These are phyloP conservation scores for Helicoverpa assulta DNA, from an alignment of 2,888 invertebrate species.

Conservation along the genomic window DNA sequence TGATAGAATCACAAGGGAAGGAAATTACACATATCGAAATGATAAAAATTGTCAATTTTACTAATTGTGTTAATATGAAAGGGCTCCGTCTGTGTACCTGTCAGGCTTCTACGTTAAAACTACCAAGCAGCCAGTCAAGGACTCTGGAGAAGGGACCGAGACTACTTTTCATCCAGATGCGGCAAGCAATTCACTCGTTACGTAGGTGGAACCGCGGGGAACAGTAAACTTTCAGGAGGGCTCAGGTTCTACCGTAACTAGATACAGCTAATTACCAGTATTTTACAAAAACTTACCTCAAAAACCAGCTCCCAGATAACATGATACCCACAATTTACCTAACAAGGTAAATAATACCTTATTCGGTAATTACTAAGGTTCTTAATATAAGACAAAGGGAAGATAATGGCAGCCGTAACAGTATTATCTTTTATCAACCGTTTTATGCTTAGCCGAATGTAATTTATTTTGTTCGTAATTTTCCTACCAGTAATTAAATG, in stretches of 20 bases:
- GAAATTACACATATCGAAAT: too few relatives aligned
- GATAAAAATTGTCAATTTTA: too few relatives aligned
- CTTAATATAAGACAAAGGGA: slow-evolving; percentile 47
- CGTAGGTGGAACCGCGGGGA: too few relatives aligned
- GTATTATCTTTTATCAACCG: slow-evolving; percentile 57
- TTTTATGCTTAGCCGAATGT: slow-evolving; percentile 45
- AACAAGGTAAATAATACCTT: slow-evolving; percentile 25
- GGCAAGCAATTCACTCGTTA: too few relatives aligned
- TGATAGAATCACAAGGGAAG: too few relatives aligned
- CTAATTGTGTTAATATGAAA: too few relatives aligned
- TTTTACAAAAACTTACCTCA: neutral
- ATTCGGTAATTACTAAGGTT: slow-evolving; percentile 44
- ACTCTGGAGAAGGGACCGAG: too few relatives aligned
- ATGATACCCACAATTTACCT: slow-evolving; percentile 5
- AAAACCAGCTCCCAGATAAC: neutral
- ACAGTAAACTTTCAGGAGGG: neutral
- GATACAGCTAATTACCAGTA: neutral
- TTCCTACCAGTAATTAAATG: slow-evolving; percentile 31
- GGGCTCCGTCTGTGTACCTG: too few relatives aligned
- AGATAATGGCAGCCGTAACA: slow-evolving; percentile 56
- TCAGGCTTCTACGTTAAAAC: too few relatives aligned
- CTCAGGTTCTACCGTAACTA: neutral
- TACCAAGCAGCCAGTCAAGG: too few relatives aligned
- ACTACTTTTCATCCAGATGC: too few relatives aligned
- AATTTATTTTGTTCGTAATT: slow-evolving; percentile 42